Conservation (phyloP, 2,797 vertebrate genomes). For the Sebastes variabilis region DNA sequence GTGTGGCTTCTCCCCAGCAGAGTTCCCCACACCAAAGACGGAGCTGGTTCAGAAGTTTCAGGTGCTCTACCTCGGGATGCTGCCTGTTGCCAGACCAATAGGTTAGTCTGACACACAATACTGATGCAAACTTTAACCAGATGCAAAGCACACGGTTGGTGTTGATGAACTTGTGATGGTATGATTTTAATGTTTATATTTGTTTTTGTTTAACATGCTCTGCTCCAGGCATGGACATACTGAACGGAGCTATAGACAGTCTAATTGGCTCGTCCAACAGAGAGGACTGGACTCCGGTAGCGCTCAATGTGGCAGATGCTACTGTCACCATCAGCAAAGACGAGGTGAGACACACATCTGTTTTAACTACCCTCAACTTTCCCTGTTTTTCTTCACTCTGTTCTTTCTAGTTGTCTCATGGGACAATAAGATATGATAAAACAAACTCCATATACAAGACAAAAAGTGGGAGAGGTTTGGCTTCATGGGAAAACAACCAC, state of each 20-base stretch:
- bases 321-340: slow-evolving; percentile 97
- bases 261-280: slow-evolving; percentile 85
- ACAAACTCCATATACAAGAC: background rate
- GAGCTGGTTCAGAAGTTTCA: slow-evolving; percentile 98
- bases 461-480: background rate
- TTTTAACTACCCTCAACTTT: background rate
- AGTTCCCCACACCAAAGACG: slow-evolving; percentile 99
- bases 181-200: background rate
- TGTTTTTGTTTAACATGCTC: background rate
- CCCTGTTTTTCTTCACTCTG: background rate
- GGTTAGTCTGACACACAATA: slow-evolving; percentile 78
- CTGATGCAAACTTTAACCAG: background rate
- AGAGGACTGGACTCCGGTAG: slow-evolving; percentile 93
- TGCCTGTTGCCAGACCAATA: slow-evolving; percentile 90
- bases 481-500: background rate
- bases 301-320: slow-evolving; percentile 96
- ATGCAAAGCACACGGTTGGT: background rate
- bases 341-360: slow-evolving; percentile 78
- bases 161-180: background rate
- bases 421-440: background rate
- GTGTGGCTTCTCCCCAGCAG: slow-evolving; percentile 82
- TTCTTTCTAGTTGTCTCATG: background rate
- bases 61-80: slow-evolving; percentile 93
- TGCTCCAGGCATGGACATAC: slow-evolving; percentile 88
- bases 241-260: slow-evolving; percentile 93